Evolutionary conservation across 1,140 invertebrate genomes (phyloP).

Genomic region (Heterodera carotae): DNA sequence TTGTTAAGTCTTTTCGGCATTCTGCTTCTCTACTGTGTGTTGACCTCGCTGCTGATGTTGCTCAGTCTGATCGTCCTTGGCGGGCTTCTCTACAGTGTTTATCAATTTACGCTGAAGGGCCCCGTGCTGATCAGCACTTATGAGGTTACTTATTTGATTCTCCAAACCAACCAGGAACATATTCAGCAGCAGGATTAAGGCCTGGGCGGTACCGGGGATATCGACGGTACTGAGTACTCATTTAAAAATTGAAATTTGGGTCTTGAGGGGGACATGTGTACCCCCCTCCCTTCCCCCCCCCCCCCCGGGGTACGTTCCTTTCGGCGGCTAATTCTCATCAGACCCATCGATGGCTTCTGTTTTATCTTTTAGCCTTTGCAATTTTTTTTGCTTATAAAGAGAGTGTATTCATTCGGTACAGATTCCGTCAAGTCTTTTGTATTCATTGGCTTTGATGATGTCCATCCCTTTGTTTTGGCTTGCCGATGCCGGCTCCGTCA

Average conservation of each 20-base stretch:
- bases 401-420: too few relatives aligned
- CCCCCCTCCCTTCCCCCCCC: neutral
- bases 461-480: slow-evolving; percentile 47
- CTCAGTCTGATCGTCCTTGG: slow-evolving; percentile 41
- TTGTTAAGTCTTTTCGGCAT: slow-evolving; percentile 35
- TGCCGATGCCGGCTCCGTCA: slow-evolving; percentile 48
- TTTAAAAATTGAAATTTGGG: slow-evolving; percentile 6
- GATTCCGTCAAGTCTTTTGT: slow-evolving; percentile 45
- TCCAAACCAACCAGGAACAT: too few relatives aligned
- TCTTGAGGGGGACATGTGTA: slow-evolving; percentile 2
- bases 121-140: slow-evolving; percentile 45
- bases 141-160: too few relatives aligned
- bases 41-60: slow-evolving; percentile 52
- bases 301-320: neutral
- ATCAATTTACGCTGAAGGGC: slow-evolving; percentile 42
- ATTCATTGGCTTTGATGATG: slow-evolving; percentile 49
- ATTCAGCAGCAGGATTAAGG: too few relatives aligned
- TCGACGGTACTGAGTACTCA: too few relatives aligned
- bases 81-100: slow-evolving; percentile 49
- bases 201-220: too few relatives aligned
- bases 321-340: too few relatives aligned
- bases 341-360: too few relatives aligned
- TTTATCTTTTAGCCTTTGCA: too few relatives aligned
- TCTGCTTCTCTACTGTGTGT: slow-evolving; percentile 47
- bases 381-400: too few relatives aligned